Base-by-base conservation (phyloP, 2,888 invertebrate genomes). In the Pollenia amentaria region DNA sequence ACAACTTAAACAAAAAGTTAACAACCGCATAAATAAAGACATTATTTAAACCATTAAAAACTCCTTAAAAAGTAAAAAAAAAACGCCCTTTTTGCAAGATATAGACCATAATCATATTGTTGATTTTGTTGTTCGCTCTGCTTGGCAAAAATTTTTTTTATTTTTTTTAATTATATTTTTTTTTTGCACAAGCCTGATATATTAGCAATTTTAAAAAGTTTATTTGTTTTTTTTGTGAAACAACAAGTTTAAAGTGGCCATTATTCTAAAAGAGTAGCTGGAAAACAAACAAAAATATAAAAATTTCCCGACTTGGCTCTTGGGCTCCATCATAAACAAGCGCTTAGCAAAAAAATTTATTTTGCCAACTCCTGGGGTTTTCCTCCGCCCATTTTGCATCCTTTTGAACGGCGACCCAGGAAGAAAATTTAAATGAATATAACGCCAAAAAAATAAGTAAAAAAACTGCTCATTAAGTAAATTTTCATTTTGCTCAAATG, bases 211-310 rank as follows among this genome's bases (percentile, higher is more conserved):
- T 87, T 62, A 72, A 80, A 70, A 76, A 84, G 83, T 76, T 87
- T 87, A 29, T 29, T 6, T 29, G 3, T 29, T 29, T 29, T 29
- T 29, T 29, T 29, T 29, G 29, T 76, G 55, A 57, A 79, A 87
- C 84, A 87, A 84, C 86, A 84, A 87, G 76, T 87, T 84, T 55
- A 84, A 87, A 87, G 86, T 87, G 86, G 86, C 83, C 83, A 87
- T 87, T 77, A 77, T 60, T 18, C 12, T 46, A 51, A 16, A 12
- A 72, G 55, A 44, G 29, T n/a, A 57, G 21, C 64, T 69, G 44
- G 60, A 69, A 69, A 60, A 46, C 48, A 83, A 76, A 83, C 65
- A 80, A 72, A 70, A 46, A 38, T 65, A 72, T 67, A 76, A 72
- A 76, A 62, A 48, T 51, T 48, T 77, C 18, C 76, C 76, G 48